Conservation (phyloP, 1,140 invertebrate species). For the Bombus waltoni region DNA sequence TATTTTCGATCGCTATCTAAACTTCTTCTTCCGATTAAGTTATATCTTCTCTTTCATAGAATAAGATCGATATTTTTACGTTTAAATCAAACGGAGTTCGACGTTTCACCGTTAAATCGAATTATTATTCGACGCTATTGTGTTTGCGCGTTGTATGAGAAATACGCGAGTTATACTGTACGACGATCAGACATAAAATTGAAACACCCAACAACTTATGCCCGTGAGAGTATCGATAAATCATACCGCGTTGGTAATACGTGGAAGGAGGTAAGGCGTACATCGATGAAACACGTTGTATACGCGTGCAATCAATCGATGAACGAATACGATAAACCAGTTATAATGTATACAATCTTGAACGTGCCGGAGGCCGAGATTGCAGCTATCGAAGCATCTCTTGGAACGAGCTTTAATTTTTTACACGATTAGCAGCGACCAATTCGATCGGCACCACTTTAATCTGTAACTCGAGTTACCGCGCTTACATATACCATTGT, state of each 20-base stretch:
- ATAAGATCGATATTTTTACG: too few relatives aligned
- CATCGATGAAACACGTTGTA: not conserved
- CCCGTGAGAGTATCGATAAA: not conserved
- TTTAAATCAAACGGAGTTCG: too few relatives aligned
- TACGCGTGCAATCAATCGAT: not conserved
- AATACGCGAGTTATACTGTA: not conserved
- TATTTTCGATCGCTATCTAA: not conserved
- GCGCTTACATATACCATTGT: not conserved
- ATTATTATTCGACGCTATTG: not conserved
- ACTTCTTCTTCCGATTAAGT: not conserved
- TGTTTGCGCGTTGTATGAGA: too few relatives aligned
- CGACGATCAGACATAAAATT: not conserved
- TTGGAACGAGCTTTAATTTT: not conserved
- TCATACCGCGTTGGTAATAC: not conserved
- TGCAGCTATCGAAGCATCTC: slow-evolving; percentile 11
- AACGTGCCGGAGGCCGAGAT: not conserved
- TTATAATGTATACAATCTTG: slow-evolving; percentile 7
- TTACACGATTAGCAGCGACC: slow-evolving; percentile 15
- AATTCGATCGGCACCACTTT: not conserved
- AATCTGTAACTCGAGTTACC: slow-evolving; percentile 2
- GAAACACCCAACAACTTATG: not conserved
- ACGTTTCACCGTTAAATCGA: not conserved
- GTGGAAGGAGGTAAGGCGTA: not conserved
- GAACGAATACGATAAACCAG: slow-evolving; percentile 4
- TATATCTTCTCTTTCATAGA: too few relatives aligned